A percentile compares a stretch with the other conserved stretches of the same genome.
Evolutionary conservation across 2,888 invertebrate species (phyloP).

Genomic region (Mythimna lalbum): DNA sequence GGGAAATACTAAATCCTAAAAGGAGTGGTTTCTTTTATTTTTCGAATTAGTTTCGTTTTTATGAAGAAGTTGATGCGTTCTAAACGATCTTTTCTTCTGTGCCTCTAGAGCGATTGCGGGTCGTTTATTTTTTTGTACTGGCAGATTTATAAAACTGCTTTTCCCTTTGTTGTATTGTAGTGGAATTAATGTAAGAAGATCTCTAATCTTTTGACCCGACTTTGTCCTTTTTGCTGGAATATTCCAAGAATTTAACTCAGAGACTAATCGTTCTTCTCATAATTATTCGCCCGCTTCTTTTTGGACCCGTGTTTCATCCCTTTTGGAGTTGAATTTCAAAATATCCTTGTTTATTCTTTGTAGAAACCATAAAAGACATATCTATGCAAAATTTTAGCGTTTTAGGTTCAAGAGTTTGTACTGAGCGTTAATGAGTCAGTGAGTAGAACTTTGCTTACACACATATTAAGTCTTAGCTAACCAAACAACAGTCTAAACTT

Average conservation of each 20-base stretch:
- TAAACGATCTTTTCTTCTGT: slow-evolving; percentile 37
- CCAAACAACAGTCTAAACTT: neutral
- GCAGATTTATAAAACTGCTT: slow-evolving; percentile 13
- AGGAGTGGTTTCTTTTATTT: slow-evolving; percentile 23
- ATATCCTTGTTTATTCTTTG: too few species aligned
- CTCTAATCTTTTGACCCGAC: neutral
- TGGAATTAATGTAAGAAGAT: neutral
- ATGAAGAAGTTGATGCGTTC: slow-evolving; percentile 44
- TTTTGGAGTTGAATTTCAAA: too few species aligned
- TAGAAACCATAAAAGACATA: too few species aligned
- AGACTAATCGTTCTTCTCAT: neutral
- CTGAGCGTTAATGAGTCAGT: too few species aligned
- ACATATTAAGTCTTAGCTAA: too few species aligned
- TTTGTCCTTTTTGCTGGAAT: neutral
- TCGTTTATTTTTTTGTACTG: slow-evolving; percentile 25
- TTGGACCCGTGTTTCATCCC: too few species aligned
- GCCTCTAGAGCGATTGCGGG: slow-evolving; percentile 16
- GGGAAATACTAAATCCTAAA: slow-evolving; percentile 10
- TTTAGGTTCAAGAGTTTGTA: too few species aligned
- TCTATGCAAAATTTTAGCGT: too few species aligned
- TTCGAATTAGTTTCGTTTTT: slow-evolving; percentile 46
- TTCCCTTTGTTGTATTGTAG: slow-evolving; percentile 4
- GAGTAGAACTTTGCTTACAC: too few species aligned
- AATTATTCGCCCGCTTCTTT: neutral
- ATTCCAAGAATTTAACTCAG: neutral